Conservation (phyloP, 2,888 invertebrate genomes). For the Drosophila helvetica region DNA sequence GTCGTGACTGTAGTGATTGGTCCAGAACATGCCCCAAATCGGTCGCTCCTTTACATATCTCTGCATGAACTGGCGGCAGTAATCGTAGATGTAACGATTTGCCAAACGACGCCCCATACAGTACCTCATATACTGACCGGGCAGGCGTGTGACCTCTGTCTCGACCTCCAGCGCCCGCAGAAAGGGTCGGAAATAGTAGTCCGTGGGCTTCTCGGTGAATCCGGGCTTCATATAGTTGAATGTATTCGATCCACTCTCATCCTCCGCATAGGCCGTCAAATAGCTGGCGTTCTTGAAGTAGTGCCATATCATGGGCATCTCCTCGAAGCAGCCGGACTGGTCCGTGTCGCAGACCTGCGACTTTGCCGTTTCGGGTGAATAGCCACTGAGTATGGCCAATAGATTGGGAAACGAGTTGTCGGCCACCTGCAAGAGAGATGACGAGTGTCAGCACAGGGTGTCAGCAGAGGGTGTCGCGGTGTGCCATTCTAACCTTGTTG, state of each 20-base stretch:
- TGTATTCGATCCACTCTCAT: constrained; percentile 86
- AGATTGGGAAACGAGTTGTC: constrained; percentile 95
- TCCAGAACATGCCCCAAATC: constrained; percentile 90
- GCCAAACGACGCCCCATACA: constrained; percentile 86
- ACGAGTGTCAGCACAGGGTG: not conserved
- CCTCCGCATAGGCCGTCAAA: constrained; percentile 91
- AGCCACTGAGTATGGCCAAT: constrained; percentile 90
- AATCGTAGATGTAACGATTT: constrained; percentile 87
- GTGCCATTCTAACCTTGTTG: constrained; percentile 83
- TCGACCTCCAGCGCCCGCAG: constrained; percentile 87
- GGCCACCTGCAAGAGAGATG: constrained; percentile 85
- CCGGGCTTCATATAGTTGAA: constrained; percentile 87
- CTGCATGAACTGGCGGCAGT: constrained; percentile 87
- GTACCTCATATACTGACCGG: constrained; percentile 81
- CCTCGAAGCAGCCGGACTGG: constrained; percentile 86
- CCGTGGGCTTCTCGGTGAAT: constrained; percentile 89
- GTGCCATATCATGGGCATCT: constrained; percentile 90
- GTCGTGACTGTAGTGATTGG: constrained; percentile 89
- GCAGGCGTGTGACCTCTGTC: constrained; percentile 73
- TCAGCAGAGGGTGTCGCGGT: not conserved
- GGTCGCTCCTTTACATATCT: constrained; percentile 86
- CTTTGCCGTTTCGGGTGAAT: constrained; percentile 84
- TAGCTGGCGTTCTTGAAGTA: constrained; percentile 88
- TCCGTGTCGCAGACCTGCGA: constrained; percentile 84
- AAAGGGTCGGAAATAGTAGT: constrained; percentile 91